phyloP scores from a whole-genome alignment of 2,113 vertebrate species.

The Cyprinodon brontotheroides region DNA sequence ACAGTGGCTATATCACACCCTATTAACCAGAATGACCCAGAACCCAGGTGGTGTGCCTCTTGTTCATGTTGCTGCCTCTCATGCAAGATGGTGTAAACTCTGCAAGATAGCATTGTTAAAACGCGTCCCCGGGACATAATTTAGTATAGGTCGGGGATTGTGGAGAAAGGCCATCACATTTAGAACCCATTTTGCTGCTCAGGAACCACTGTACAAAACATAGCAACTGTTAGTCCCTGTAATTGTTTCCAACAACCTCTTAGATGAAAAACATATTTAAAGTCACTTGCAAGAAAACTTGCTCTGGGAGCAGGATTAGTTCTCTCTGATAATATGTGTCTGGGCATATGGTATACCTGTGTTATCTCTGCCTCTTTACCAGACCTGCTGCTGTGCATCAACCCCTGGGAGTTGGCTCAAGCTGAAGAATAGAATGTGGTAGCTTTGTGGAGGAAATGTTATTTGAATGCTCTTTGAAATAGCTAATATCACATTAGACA shows the following conservation, averaged over 20 bases:
- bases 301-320: slow-evolving; percentile 23
- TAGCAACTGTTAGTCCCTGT: slow-evolving; percentile 19
- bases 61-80: slow-evolving; percentile 61
- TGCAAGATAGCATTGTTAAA: slow-evolving; percentile 65
- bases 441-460: slow-evolving; percentile 71
- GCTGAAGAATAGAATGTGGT: slow-evolving; percentile 26
- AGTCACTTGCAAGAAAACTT: no score
- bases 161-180: slow-evolving; percentile 53
- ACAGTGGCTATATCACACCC: slow-evolving; percentile 63
- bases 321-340: not conserved
- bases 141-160: slow-evolving; percentile 52
- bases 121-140: slow-evolving; percentile 66
- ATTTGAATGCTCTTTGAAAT: slow-evolving; percentile 70
- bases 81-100: slow-evolving; percentile 61
- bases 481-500: slow-evolving; percentile 66
- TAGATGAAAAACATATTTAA: no score
- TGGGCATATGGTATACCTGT: not conserved
- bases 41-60: slow-evolving; percentile 59
- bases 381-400: slow-evolving; percentile 30
- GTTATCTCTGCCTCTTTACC: slow-evolving; percentile 29
- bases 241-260: slow-evolving; percentile 67
- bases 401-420: slow-evolving; percentile 50
- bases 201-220: slow-evolving; percentile 11
- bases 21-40: slow-evolving; percentile 74
- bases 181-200: slow-evolving; percentile 46